Base-by-base conservation (phyloP, 2,888 invertebrate genomes). In the Zhengitettix transpicula region DNA sequence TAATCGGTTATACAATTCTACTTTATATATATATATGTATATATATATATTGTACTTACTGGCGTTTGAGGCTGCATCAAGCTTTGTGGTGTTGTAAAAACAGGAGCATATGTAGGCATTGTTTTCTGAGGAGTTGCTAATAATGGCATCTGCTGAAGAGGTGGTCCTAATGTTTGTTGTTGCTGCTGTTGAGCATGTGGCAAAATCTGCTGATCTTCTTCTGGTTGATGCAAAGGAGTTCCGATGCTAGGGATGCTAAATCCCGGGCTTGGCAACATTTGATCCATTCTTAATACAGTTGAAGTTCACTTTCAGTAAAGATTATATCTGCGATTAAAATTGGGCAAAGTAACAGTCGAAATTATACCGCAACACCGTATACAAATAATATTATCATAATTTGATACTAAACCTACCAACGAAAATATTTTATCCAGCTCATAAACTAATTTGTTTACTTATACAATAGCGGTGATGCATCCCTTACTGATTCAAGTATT, bases 41-140 rank as follows among this genome's bases (percentile, higher is more conserved):
- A 56, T 17, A 57, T 44, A 60, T 54, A 60, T 58, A 60, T 73
- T 75, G 79, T 89, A 60, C 73, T 75, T 79, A 89, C 89, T 64
- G 93, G 92, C 60, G 92, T 92, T 73, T 91, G 90, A 1, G 91
- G 89, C 72, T 90, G 90, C 86, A 91, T 87, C 73, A 91, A 79
- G 68, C 85, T 87, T 68, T 89, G 89, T 2, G 90, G 89, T 0
- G 89, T 85, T 2, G 84, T 78, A 55, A 55, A 55, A 72, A 84
- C 88, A 58, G 84, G 81, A 8, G 83, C 71, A 9, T 85, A 83
- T 72, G 85, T 82, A 66, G 87, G 87, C 73, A 84, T 81, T 60
- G 84, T 81, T 67, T 86, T 82, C 66, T 85, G 86, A 1, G 87
- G 84, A 14, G 82, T 79, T 71, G 84, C 79, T 9, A 85, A 57